Evolutionary conservation across 2,797 vertebrate genomes (phyloP).

Genomic region (Hipposideros larvatus): DNA sequence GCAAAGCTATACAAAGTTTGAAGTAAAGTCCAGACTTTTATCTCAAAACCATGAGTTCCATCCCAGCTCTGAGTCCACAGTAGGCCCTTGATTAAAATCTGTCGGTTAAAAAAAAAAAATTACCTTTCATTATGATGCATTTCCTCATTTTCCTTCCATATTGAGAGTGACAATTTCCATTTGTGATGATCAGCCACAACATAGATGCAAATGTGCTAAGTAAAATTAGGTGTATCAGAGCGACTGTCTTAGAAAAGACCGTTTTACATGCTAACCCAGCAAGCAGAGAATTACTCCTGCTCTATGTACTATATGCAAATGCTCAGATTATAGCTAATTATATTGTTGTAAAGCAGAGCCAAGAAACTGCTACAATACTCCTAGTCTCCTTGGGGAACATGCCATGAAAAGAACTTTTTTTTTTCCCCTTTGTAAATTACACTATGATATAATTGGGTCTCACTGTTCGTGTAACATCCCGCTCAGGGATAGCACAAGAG

Average conservation of each 20-base stretch:
- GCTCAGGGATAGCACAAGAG: slow-evolving; percentile 82
- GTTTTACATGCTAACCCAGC: slow-evolving; percentile 73
- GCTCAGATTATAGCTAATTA: slow-evolving; percentile 86
- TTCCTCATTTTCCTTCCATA: slow-evolving; percentile 77
- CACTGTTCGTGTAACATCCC: slow-evolving; percentile 85
- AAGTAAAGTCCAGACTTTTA: slow-evolving; percentile 19
- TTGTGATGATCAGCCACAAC: slow-evolving; percentile 80
- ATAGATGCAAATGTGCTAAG: slow-evolving; percentile 80
- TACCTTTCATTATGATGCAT: slow-evolving; percentile 75
- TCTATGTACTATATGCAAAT: slow-evolving; percentile 82
- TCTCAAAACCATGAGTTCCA: slow-evolving; percentile 29
- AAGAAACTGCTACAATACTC: slow-evolving; percentile 84
- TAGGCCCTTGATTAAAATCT: slow-evolving; percentile 63
- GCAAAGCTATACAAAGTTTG: background rate
- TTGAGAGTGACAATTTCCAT: slow-evolving; percentile 80
- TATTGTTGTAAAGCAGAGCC: slow-evolving; percentile 84
- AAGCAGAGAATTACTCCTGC: slow-evolving; percentile 72
- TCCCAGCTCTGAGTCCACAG: background rate
- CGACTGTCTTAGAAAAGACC: slow-evolving; percentile 71
- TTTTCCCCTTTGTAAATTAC: slow-evolving; percentile 87
- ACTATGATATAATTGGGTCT: slow-evolving; percentile 88
- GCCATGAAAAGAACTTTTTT: slow-evolving; percentile 84
- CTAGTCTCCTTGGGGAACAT: slow-evolving; percentile 84
- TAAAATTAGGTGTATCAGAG: slow-evolving; percentile 82
- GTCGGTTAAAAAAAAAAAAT: slow-evolving; percentile 33